Evolutionary conservation across 2,113 vertebrate species (phyloP), one percentile per base, ranked within the genome.

Genomic region (Catharus bicknelli): DNA sequence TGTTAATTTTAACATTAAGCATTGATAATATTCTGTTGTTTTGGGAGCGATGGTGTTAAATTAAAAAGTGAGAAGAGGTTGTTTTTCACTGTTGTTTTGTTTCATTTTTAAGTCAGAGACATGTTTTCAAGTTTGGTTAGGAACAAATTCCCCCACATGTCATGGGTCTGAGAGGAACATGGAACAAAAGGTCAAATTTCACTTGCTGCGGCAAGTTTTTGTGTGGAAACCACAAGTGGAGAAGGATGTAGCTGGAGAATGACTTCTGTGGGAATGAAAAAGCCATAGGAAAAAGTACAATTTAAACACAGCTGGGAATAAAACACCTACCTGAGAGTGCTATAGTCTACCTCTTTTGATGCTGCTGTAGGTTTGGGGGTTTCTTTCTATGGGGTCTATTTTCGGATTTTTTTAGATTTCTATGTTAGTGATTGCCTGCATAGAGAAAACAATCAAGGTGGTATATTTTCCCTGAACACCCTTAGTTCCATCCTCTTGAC

Each of bases 101-200:
- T 90, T 70, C 47, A 5, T 7, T 81, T 90, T 51, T 48, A 76
- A 81, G 13, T 78, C 32, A 78, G 48, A 79, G 29, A 53, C 7
- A 40, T 59, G 18, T 80, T 95, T 95, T 83, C 34, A 83, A 62
- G 53, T 75, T 63, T 72, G 23, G 23, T 40, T 86, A 48, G 53
- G 40, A 94, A 68, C 30, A 45, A 86, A 88, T 84, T 72, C 34
- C 36, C 55, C 55, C 59, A 64, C 1, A 0, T 62, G 53, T 54
- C 57, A 51, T 22, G 36, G 10, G 10, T 80, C 53, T 89, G 78
- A 91, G 25, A 47, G 7, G 14, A 80, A 57, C 72, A 72, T 11
- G 21, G 58, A 77, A 73, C 73, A 80, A 88, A 94, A 78, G 73
- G 77, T 85, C 72, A 90, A 30, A 80, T 84, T 86, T 40, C 47